Evolutionary conservation across 2,113 vertebrate species (phyloP).

Genomic region (Myotis davidii): DNA sequence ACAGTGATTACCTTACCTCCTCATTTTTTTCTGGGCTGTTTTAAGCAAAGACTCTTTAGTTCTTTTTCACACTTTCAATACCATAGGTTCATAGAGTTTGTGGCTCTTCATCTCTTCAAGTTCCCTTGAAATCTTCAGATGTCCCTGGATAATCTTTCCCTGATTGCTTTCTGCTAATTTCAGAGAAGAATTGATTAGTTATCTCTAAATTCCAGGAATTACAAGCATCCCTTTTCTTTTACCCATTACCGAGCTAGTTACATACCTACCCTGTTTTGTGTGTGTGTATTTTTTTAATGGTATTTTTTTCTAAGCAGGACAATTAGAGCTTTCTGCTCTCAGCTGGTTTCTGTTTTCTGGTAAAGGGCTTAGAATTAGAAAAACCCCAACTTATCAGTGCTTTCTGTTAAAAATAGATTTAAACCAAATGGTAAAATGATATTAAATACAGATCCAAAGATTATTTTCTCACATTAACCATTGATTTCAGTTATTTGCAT

Average conservation of each 20-base stretch:
- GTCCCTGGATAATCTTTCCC: neutral
- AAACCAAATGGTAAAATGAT: neutral
- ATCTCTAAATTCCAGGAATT: constrained; percentile 24
- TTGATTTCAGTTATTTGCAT: neutral
- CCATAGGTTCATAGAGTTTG: neutral
- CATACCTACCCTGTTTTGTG: neutral
- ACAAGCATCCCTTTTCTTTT: neutral
- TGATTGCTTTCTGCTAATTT: constrained; percentile 9
- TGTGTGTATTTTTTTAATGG: neutral
- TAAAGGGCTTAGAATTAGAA: constrained; percentile 46
- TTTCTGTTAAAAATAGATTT: neutral
- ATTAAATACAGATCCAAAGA: neutral
- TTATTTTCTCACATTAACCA: neutral
- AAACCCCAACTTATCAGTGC: neutral
- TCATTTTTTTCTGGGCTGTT: neutral
- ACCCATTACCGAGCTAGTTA: neutral
- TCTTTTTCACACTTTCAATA: neutral
- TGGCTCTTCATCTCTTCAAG: neutral
- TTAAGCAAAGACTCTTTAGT: neutral
- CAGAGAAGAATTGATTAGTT: neutral
- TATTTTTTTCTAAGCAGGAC: neutral
- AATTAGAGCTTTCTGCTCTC: constrained; percentile 7
- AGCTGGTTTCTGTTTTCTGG: neutral
- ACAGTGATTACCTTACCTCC: neutral
- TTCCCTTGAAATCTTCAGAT: constrained; percentile 8